A percentile compares a stretch with the other conserved stretches of the same genome.
These are phyloP conservation scores for Etia nguti DNA, from an alignment of 2,113 vertebrate genomes.

Conservation along the genomic window DNA sequence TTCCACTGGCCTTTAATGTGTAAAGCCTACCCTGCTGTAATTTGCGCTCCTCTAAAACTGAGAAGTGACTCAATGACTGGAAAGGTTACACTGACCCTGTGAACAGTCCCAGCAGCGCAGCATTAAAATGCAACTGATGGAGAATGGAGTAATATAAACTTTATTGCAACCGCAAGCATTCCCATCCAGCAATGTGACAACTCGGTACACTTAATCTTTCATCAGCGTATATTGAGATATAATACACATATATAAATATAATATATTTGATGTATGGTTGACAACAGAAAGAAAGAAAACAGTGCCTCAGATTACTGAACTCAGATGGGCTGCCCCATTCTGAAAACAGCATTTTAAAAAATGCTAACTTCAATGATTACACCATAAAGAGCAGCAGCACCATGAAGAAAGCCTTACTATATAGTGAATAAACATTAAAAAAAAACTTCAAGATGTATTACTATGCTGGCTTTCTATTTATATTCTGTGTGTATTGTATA, in stretches of 20 bases:
- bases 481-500: conserved; percentile 10
- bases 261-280: neutral
- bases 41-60: conserved; percentile 31
- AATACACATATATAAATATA: neutral
- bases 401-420: neutral
- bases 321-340: neutral
- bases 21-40: conserved; percentile 58
- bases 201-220: conserved; percentile 28
- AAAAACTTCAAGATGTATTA: neutral
- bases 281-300: neutral
- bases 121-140: conserved; percentile 27
- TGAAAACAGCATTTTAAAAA: neutral
- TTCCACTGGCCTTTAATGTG: conserved; percentile 59
- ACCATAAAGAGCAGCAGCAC: neutral
- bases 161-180: conserved; percentile 20
- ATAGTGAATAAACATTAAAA: neutral
- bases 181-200: neutral
- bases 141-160: conserved; percentile 30
- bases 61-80: conserved; percentile 31
- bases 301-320: neutral
- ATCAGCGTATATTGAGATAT: neutral
- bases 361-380: neutral
- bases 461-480: conserved; percentile 27
- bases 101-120: neutral
- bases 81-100: conserved; percentile 30